Conservation (phyloP, 2,888 invertebrate genomes). For the Tetragonula carbonaria region DNA sequence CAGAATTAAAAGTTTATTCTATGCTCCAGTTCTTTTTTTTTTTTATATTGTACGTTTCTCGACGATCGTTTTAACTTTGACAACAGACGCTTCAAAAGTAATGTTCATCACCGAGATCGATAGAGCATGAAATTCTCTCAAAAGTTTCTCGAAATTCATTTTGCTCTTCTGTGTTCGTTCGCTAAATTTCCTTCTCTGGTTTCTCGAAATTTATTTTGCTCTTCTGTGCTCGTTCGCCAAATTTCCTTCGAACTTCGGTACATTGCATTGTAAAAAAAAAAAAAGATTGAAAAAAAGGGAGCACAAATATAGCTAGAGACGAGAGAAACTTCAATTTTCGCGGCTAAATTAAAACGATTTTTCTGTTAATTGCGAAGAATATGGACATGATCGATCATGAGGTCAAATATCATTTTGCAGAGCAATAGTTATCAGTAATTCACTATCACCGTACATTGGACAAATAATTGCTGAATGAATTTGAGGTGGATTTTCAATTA, state of each 20-base stretch:
- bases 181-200: neutral
- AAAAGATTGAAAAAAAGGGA: neutral
- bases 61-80: neutral
- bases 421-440: too few relatives aligned
- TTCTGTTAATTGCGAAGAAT: conserved; percentile 20
- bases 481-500: too few relatives aligned
- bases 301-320: neutral
- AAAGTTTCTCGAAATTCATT: neutral
- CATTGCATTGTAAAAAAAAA: too few relatives aligned
- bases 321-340: conserved; percentile 15
- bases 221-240: too few relatives aligned
- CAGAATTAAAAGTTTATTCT: too few relatives aligned
- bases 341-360: conserved; percentile 5
- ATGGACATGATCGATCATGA: too few relatives aligned
- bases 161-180: too few relatives aligned
- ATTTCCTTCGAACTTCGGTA: neutral
- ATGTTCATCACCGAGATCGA: neutral
- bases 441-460: too few relatives aligned
- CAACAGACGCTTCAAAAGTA: neutral
- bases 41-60: neutral
- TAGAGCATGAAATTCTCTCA: neutral
- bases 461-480: too few relatives aligned
- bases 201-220: too few relatives aligned
- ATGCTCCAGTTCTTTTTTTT: too few relatives aligned
- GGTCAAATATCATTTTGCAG: too few relatives aligned